Evolutionary conservation across 2,113 vertebrate genomes (phyloP).

Genomic region (Trinectes maculatus): DNA sequence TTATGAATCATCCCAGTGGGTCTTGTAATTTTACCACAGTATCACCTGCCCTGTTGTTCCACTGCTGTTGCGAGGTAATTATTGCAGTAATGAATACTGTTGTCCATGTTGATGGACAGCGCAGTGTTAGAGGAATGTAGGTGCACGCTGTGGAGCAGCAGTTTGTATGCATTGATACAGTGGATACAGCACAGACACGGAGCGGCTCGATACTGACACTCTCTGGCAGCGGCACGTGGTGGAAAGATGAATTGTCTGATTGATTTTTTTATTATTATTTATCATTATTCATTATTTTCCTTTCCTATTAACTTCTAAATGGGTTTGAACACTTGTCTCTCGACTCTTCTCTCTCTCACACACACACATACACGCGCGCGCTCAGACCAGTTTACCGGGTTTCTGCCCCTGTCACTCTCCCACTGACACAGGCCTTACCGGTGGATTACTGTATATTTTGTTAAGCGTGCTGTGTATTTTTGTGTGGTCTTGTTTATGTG

Average conservation of each 20-base stretch:
- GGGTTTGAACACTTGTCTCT: too few relatives aligned
- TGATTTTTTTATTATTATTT: constrained; percentile 3
- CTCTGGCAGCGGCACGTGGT: constrained; percentile 69
- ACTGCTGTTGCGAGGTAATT: too few relatives aligned
- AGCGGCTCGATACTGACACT: constrained; percentile 80
- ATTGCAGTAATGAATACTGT: too few relatives aligned
- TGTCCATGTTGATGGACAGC: too few relatives aligned
- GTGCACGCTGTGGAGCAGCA: too few relatives aligned
- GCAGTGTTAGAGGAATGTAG: too few relatives aligned
- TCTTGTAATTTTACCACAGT: too few relatives aligned
- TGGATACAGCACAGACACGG: constrained; percentile 8
- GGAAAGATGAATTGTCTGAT: constrained; percentile 16
- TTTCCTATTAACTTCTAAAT: background rate
- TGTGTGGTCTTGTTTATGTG: background rate
- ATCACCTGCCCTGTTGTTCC: too few relatives aligned
- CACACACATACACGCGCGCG: background rate
- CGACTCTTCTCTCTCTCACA: background rate
- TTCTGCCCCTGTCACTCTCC: background rate
- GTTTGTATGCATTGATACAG: too few relatives aligned
- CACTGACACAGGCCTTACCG: background rate
- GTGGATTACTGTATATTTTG: constrained; percentile 19
- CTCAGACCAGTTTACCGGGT: background rate
- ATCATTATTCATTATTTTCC: background rate
- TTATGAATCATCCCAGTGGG: too few relatives aligned
- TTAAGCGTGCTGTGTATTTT: constrained; percentile 4